These are phyloP conservation scores for Laodelphax striatellus DNA, from an alignment of 1,140 invertebrate genomes.

Conservation along the genomic window DNA sequence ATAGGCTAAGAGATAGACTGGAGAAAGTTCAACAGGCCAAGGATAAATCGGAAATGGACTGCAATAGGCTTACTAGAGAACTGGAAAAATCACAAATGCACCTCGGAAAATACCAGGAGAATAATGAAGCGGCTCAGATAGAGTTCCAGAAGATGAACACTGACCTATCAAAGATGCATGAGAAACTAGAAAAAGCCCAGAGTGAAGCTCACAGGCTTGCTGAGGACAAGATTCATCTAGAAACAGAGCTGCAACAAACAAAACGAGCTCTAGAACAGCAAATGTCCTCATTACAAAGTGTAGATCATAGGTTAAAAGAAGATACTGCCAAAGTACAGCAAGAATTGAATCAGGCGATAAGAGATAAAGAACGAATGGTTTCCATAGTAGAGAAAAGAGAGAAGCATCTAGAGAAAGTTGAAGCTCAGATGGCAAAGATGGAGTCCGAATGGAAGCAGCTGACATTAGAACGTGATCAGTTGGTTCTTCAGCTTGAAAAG, in stretches of 20 bases:
- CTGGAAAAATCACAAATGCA: conserved; percentile 74
- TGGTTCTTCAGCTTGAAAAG: conserved; percentile 80
- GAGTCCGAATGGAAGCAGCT: conserved; percentile 75
- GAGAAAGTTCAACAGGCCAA: conserved; percentile 67
- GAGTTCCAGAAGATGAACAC: conserved; percentile 71
- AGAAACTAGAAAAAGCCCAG: conserved; percentile 57
- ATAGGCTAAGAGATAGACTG: conserved; percentile 69
- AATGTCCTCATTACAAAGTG: conserved; percentile 36
- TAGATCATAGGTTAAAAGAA: conserved; percentile 33
- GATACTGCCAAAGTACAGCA: conserved; percentile 40
- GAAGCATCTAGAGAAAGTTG: conserved; percentile 65
- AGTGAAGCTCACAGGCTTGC: conserved; percentile 37
- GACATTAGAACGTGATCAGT: conserved; percentile 71
- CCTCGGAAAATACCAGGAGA: conserved; percentile 67
- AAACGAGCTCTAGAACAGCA: conserved; percentile 53
- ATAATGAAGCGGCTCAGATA: conserved; percentile 61
- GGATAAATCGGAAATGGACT: conserved; percentile 72
- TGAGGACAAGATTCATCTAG: conserved; percentile 43
- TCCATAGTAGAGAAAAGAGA: conserved; percentile 60
- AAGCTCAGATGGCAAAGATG: conserved; percentile 70
- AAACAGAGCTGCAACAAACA: conserved; percentile 55
- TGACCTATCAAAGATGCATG: conserved; percentile 65
- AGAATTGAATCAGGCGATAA: conserved; percentile 52
- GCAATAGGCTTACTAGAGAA: conserved; percentile 71
- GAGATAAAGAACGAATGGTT: conserved; percentile 60